These are phyloP conservation scores for Camptogramma bilineatum DNA, from an alignment of 2,888 invertebrate genomes.

Conservation along the genomic window DNA sequence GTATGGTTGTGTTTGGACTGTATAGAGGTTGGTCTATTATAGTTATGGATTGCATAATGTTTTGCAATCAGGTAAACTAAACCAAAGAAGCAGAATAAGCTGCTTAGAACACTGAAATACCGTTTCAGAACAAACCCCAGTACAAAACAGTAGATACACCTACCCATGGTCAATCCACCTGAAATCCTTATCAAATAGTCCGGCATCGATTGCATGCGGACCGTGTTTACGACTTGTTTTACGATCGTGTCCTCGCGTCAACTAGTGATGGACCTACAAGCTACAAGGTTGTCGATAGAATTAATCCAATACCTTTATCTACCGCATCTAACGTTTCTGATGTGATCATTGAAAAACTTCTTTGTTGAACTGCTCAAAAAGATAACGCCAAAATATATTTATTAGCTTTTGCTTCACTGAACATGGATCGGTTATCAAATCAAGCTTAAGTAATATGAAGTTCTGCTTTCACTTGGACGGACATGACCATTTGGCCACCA, in stretches of 20 bases:
- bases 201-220: conserved; percentile 28
- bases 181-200: conserved; percentile 27
- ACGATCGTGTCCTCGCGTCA: conserved; percentile 35
- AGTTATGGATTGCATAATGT: background rate
- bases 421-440: conserved; percentile 28
- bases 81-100: background rate
- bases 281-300: conserved; percentile 17
- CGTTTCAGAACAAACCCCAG: background rate
- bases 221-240: conserved; percentile 38
- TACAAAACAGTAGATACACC: background rate
- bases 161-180: conserved; percentile 15
- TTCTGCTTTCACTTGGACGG: conserved; percentile 57
- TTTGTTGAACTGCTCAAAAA: background rate
- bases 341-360: background rate
- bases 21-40: background rate
- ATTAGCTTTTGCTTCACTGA: conserved; percentile 18
- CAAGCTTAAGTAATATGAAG: conserved; percentile 40
- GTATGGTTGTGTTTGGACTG: background rate
- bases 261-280: conserved; percentile 32
- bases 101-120: background rate
- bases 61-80: background rate
- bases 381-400: background rate
- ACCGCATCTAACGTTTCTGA: background rate
- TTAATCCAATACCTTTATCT: background rate
- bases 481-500: conserved; percentile 42